Conservation (phyloP, 2,113 vertebrate species). For the Campylomormyrus numenius region DNA sequence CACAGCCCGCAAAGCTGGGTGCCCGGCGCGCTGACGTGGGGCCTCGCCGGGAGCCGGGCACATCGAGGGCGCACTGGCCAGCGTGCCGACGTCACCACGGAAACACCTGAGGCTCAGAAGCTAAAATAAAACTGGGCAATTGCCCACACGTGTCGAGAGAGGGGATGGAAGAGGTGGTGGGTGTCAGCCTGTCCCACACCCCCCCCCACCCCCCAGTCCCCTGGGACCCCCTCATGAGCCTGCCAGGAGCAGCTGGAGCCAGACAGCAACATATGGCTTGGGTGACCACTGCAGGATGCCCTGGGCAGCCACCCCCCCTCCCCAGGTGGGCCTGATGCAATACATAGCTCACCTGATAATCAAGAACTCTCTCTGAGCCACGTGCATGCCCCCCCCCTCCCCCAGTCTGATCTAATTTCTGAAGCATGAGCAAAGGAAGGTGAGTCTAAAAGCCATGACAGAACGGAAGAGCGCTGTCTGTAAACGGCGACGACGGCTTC, state of each 20-base stretch:
- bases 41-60: background rate
- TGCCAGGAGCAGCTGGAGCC: slow-evolving; percentile 14
- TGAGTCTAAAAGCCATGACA: background rate
- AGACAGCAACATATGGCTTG: background rate
- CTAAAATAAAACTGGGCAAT: background rate
- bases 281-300: background rate
- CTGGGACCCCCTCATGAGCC: background rate
- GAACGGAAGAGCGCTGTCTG: background rate
- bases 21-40: too few relatives aligned
- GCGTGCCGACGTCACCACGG: background rate
- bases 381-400: too few relatives aligned
- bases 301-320: background rate
- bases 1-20: background rate
- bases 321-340: background rate
- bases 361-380: background rate
- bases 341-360: background rate
- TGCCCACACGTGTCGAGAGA: background rate
- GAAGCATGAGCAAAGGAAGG: background rate
- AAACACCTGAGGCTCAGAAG: background rate
- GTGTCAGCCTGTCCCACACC: background rate
- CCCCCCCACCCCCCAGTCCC: background rate
- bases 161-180: background rate
- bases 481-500: background rate
- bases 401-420: background rate
- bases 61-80: background rate